Percentiles rank a stretch among this genome's conserved stretches.
Conservation (phyloP, 2,113 vertebrate genomes). For the Bagarius yarrelli region DNA sequence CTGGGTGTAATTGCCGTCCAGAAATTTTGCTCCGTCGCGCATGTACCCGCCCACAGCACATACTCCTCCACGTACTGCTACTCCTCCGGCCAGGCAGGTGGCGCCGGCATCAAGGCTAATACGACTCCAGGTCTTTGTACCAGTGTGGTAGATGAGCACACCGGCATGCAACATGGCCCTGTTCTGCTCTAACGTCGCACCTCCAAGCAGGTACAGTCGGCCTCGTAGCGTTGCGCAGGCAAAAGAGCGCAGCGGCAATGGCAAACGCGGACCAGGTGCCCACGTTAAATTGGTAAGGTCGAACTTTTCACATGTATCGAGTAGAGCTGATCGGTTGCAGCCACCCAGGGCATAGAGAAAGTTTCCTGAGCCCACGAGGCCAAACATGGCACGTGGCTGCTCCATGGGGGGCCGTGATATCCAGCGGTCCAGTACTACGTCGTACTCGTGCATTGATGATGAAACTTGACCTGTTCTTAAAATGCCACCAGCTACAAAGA, state of each 20-base stretch:
- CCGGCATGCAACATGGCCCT: conserved; percentile 75
- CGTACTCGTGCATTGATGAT: conserved; percentile 73
- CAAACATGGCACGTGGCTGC: conserved; percentile 72
- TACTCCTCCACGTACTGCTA: conserved; percentile 75
- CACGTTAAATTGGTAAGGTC: conserved; percentile 62
- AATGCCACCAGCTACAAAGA: conserved; percentile 78
- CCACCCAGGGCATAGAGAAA: conserved; percentile 76
- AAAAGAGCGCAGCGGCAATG: conserved; percentile 66
- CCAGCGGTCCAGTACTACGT: conserved; percentile 75
- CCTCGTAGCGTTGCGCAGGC: conserved; percentile 71
- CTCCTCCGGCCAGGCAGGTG: conserved; percentile 76
- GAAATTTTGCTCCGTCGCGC: conserved; percentile 74
- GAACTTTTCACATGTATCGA: conserved; percentile 70
- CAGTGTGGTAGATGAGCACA: conserved; percentile 77
- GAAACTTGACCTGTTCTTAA: conserved; percentile 73
- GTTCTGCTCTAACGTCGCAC: conserved; percentile 76
- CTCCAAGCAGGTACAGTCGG: conserved; percentile 77
- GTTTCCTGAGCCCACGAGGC: conserved; percentile 72
- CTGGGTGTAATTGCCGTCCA: conserved; percentile 72
- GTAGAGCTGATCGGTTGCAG: conserved; percentile 68
- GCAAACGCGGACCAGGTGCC: conserved; percentile 54
- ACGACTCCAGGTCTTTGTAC: conserved; percentile 73
- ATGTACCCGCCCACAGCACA: conserved; percentile 79
- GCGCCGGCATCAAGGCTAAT: conserved; percentile 74
- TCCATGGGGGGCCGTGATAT: conserved; percentile 69